Evolutionary conservation across 1,140 invertebrate genomes (phyloP), one percentile per base, ranked within the genome.

Genomic region (Cyclargus thomasi): DNA sequence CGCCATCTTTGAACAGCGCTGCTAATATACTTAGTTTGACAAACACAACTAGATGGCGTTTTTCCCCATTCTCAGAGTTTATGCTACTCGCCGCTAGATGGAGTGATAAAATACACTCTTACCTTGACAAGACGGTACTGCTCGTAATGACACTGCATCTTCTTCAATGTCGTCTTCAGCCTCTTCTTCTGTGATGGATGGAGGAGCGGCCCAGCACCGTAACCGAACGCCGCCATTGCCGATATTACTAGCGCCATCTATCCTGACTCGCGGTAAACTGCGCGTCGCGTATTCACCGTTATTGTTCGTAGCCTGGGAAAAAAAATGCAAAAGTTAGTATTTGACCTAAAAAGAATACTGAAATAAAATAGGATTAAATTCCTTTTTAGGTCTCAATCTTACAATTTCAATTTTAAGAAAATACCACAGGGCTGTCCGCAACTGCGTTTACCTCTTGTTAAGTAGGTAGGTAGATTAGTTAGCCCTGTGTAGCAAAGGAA

Each of bases 191-290:
- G 94, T 93, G 53, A 94, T 92, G 36, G 93, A 93, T 1, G 94
- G 94, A n/a, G 94, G 93, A 1, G 93, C 93, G 39, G 91, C 91
- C 81, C 93, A 81, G 73, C 92, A 92, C 65, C 92, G 87, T 21
- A 92, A 82, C 92, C 94, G 86, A 91, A 95, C 73, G 90, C 94
- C 94, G 22, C 75, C 83, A 3, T 75, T 83, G 3, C 29, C 93
- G 83, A 80, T 94, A 92, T 72, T 93, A 86, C 92, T 92, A 8
- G 94, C 94, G 14, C 93, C 94, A 76, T 95, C 94, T 67, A 95
- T 82, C 47, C 94, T 91, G 6, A 95, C 93, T 7, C 94, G 92
- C 18, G 94, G 94, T 63, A 95, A 79, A 70, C 87, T 90, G 29
- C 85, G 74, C 16, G 86, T 80, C 7, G 82, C 69, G 65, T 87